These are phyloP conservation scores for Halesus radiatus DNA, from an alignment of 1,140 invertebrate species.

Conservation along the genomic window DNA sequence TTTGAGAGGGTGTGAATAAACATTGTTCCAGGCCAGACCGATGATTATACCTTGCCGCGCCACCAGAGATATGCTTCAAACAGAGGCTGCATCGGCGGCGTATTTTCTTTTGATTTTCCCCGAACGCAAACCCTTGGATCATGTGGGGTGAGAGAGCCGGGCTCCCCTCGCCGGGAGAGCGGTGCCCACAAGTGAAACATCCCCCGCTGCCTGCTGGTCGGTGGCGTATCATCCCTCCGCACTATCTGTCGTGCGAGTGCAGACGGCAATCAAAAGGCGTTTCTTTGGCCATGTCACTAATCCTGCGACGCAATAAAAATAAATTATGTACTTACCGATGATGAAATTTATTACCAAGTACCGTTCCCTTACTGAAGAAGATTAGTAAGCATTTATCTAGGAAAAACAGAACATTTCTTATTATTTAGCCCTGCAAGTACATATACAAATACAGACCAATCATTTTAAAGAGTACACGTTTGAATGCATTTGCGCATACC, in stretches of 20 bases:
- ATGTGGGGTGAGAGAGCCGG: constrained; percentile 30
- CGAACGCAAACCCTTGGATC: constrained; percentile 39
- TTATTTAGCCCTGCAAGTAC: too few species aligned
- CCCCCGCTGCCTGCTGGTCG: constrained; percentile 21
- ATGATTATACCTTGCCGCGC: constrained; percentile 45
- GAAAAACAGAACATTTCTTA: too few species aligned
- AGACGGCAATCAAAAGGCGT: constrained; percentile 36
- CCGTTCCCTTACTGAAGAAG: too few species aligned
- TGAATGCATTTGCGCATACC: too few species aligned
- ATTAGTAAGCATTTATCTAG: too few species aligned
- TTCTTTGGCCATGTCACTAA: not conserved
- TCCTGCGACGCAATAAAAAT: not conserved
- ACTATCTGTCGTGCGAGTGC: constrained; percentile 25
- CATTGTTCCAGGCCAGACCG: constrained; percentile 43
- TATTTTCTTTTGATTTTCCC: constrained; percentile 58
- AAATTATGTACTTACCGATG: not conserved
- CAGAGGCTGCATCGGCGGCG: constrained; percentile 43
- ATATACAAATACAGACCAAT: too few species aligned
- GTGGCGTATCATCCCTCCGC: constrained; percentile 34
- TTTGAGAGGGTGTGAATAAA: constrained; percentile 48
- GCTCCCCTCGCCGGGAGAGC: constrained; percentile 29
- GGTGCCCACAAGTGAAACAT: constrained; percentile 24
- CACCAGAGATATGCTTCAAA: constrained; percentile 31
- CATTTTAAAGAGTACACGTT: too few species aligned
- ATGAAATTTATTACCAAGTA: too few species aligned